phyloP scores from a whole-genome alignment of 2,888 invertebrate species.

The Orthosia incerta region DNA sequence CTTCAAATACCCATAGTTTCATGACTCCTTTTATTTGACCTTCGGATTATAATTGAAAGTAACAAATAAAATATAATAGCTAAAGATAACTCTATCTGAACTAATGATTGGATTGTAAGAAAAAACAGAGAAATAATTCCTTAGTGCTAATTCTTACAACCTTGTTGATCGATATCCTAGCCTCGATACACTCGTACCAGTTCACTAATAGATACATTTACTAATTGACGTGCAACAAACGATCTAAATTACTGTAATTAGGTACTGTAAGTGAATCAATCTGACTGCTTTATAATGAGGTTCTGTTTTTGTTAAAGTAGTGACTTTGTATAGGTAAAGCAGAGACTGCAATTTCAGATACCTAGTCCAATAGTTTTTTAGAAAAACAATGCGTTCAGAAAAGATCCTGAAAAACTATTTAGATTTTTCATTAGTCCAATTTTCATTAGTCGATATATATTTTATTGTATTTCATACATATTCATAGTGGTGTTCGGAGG shows the following conservation, averaged over 20 bases:
- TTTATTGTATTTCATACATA: no score
- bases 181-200: slow-evolving; percentile 20
- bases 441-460: no score
- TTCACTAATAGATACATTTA: slow-evolving; percentile 38
- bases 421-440: no score
- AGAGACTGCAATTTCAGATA: neutral
- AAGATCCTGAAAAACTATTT: neutral
- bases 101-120: slow-evolving; percentile 3
- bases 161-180: slow-evolving; percentile 43
- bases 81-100: slow-evolving; percentile 13
- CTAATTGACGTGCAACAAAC: slow-evolving; percentile 24
- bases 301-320: neutral
- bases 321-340: neutral
- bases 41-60: neutral
- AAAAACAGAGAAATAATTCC: slow-evolving; percentile 27
- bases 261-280: neutral
- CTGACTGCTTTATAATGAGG: slow-evolving; percentile 4
- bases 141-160: slow-evolving; percentile 32
- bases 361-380: neutral
- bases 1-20: no score
- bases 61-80: slow-evolving; percentile 3
- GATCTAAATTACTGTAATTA: slow-evolving; percentile 35
- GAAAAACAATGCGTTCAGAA: neutral
- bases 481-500: no score
- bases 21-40: neutral